Conservation (phyloP, 2,797 vertebrate genomes). For the Poecile montanus region DNA sequence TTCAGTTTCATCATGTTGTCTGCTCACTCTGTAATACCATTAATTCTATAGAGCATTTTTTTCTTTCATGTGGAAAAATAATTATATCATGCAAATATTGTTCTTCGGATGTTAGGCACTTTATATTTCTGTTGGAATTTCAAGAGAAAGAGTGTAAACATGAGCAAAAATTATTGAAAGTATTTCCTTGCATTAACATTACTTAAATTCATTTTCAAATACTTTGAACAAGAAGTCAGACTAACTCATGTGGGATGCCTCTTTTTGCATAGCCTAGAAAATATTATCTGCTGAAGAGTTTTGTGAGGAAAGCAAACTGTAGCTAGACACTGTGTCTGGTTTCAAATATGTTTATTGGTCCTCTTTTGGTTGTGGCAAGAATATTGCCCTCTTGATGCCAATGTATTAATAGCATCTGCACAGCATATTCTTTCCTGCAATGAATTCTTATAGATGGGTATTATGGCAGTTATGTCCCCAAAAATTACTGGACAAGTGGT, state of each 20-base stretch:
- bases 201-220: constrained; percentile 56
- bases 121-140: constrained; percentile 55
- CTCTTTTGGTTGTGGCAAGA: background rate
- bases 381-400: constrained; percentile 24
- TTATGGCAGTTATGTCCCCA: background rate
- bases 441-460: background rate
- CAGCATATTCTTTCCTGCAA: background rate
- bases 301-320: constrained; percentile 58
- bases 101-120: constrained; percentile 45
- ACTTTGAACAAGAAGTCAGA: constrained; percentile 56
- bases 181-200: constrained; percentile 44
- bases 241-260: background rate
- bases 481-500: background rate
- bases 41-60: constrained; percentile 27
- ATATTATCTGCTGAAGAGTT: background rate
- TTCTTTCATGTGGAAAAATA: constrained; percentile 30
- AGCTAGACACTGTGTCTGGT: constrained; percentile 41
- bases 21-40: background rate
- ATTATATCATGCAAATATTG: constrained; percentile 57
- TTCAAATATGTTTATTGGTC: constrained; percentile 65
- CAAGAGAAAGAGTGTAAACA: constrained; percentile 10
- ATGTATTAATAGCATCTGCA: constrained; percentile 22
- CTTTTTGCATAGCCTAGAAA: constrained; percentile 39
- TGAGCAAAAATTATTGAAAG: constrained; percentile 42
- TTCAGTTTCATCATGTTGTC: background rate